Percentiles rank a stretch among this genome's conserved stretches.
Evolutionary conservation across 1,140 invertebrate species (phyloP).

Genomic region (Drosophila tristis): DNA sequence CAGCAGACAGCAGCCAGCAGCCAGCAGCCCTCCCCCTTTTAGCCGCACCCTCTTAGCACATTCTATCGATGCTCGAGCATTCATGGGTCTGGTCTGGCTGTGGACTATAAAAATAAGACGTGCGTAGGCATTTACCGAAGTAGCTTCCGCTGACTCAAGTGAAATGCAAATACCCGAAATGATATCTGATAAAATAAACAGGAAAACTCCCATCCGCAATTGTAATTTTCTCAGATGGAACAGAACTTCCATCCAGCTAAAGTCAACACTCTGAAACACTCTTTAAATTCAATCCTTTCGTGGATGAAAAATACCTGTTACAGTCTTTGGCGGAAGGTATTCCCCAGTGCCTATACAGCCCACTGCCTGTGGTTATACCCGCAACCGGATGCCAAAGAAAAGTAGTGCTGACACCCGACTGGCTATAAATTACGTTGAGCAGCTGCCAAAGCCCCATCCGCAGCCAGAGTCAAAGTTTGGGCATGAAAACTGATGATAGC

Average conservation of each 20-base stretch:
- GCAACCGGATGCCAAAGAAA: constrained; percentile 63
- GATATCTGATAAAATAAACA: background rate
- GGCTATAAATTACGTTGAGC: constrained; percentile 52
- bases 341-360: background rate
- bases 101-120: constrained; percentile 14
- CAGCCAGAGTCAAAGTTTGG: constrained; percentile 34
- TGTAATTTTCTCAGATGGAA: too few species aligned
- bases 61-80: background rate
- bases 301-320: too few species aligned
- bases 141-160: constrained; percentile 24
- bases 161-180: constrained; percentile 38
- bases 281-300: too few species aligned
- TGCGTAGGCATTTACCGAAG: constrained; percentile 3
- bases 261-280: too few species aligned
- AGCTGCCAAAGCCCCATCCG: constrained; percentile 4
- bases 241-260: too few species aligned
- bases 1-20: constrained; percentile 7
- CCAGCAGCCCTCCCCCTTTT: background rate
- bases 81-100: background rate
- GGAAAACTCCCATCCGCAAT: too few species aligned
- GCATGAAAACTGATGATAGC: constrained; percentile 70
- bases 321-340: background rate
- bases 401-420: constrained; percentile 44
- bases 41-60: too few species aligned
- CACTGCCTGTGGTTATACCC: constrained; percentile 6